Evolutionary conservation across 2,888 invertebrate species (phyloP), one percentile per base, ranked within the genome.

Genomic region (Sesia bembeciformis): DNA sequence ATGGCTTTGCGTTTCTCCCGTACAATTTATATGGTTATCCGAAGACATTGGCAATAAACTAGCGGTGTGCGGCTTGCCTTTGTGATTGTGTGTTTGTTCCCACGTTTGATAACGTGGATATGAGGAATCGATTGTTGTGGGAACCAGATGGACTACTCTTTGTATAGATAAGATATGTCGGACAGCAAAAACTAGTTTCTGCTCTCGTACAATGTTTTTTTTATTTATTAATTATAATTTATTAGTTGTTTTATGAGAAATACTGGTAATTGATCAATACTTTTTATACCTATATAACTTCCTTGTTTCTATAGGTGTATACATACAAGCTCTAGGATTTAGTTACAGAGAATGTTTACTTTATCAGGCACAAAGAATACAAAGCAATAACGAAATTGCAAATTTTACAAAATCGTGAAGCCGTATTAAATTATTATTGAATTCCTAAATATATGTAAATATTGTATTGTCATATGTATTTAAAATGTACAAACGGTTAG

Each of bases 11-110:
- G 70, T 77, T 75, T 76, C 53, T 72, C 68, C 67, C 64, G 64
- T 65, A 67, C 69, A 72, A 73, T 76, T 73, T 76, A 76, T 77
- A 76, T 73, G 69, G 74, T 68, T 71, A 72, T 68, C 65, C 62
- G 70, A 65, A 65, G 75, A 76, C 76, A 75, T 71, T 69, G 72
- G 63, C 75, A 63, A 77, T 57, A 56, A 58, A 57, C 57, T 52
- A 55, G 58, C 60, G 57, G 57, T 57, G 40, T 49, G 53, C 76
- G 74, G 78, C 63, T 58, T 60, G 66, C 64, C 74, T 79, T 78
- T 76, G 75, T 78, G 60, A 65, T 69, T 62, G 58, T 76, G 75
- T 78, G 60, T 66, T 69, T 62, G 58, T 81, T 81, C 79, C 72
- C 81, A 78, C 74, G 72, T 72, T 61, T 74, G 71, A 69, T 63